Base-by-base conservation (phyloP, 2,113 vertebrate species). In the Corapipo altera region DNA sequence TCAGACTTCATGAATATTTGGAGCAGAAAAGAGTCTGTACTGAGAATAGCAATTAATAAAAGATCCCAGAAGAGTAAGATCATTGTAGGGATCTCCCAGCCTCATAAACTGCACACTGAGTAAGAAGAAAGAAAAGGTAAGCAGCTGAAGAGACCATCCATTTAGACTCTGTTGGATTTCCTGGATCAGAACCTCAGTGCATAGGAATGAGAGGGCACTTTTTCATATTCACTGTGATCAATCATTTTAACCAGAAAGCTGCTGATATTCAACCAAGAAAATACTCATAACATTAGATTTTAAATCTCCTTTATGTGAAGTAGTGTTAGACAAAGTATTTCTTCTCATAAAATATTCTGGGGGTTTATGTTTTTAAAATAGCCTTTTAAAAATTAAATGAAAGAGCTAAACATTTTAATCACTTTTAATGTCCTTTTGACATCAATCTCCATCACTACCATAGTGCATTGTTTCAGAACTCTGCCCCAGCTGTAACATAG, bases 1-100 rank as follows among this genome's bases (percentile, higher is more conserved):
- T 85, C 73, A 54, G 44, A 69, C 62, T 85, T 90, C 26, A 14
- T 55, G 75, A 95, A 91, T 79, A 91, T 91, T 88, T 91, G 91
- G 79, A 96, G 37, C 16, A 74, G 76, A 64, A 92, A 62, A 85
- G 37, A 74, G 7, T 71, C 64, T 88, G 30, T 39, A 64, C 46
- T 62, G 55, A 93, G 44, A 88, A 55, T 7, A 74, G 15, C 59
- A 91, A 93, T 92, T 92, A 80, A 84, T 92, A 86, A 80, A 76
- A 83, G 46, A 86, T 43, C 64, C 41, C 80, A 92, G 32, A 71
- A 96, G 59, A 94, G 52, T 86, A 55, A 74, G 73, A 86, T 89
- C 75, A 48, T 84, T 80, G 37, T 69, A 91, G 88, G 32, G 11
- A 85, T 88, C 35, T 77, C 79, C 72, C 69, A 91, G 6, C 24